These are phyloP conservation scores for Alethe diademata DNA, from an alignment of 2,113 vertebrate genomes.

Conservation along the genomic window DNA sequence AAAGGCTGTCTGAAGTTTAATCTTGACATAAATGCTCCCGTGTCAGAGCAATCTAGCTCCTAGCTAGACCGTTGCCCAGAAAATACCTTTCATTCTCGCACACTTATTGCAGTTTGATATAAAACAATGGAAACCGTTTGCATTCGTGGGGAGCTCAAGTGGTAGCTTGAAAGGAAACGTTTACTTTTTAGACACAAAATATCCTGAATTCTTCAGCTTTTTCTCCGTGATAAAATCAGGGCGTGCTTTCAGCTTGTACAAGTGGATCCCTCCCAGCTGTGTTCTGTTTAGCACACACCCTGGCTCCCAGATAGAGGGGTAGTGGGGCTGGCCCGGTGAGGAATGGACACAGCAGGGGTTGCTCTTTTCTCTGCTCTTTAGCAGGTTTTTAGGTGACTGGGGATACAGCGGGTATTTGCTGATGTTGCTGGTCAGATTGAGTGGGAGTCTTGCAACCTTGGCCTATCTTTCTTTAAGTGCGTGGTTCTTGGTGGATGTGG, in stretches of 20 bases:
- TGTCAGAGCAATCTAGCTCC: not conserved
- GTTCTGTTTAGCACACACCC: not conserved
- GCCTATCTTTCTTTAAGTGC: not conserved
- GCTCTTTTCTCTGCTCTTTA: not conserved
- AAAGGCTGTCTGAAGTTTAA: not conserved
- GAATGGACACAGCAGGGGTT: not conserved
- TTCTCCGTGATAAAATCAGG: not conserved
- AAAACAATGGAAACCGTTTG: not conserved
- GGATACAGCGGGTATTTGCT: rapidly evolving
- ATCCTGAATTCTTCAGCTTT: not conserved
- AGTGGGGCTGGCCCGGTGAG: not conserved
- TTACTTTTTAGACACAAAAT: not conserved
- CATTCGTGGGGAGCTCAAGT: not conserved
- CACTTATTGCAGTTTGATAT: not conserved
- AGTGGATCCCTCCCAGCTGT: rapidly evolving
- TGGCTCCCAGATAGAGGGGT: not conserved
- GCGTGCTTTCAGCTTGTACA: not conserved
- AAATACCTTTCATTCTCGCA: not conserved
- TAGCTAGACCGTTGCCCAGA: not conserved
- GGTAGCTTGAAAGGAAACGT: not conserved
- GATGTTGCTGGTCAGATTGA: not conserved
- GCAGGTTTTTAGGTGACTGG: not conserved
- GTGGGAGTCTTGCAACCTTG: not conserved
- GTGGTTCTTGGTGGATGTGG: not conserved
- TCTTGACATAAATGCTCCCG: not conserved